These are phyloP conservation scores for Harpagus bidentatus DNA, from an alignment of 2,113 vertebrate species.

Conservation along the genomic window DNA sequence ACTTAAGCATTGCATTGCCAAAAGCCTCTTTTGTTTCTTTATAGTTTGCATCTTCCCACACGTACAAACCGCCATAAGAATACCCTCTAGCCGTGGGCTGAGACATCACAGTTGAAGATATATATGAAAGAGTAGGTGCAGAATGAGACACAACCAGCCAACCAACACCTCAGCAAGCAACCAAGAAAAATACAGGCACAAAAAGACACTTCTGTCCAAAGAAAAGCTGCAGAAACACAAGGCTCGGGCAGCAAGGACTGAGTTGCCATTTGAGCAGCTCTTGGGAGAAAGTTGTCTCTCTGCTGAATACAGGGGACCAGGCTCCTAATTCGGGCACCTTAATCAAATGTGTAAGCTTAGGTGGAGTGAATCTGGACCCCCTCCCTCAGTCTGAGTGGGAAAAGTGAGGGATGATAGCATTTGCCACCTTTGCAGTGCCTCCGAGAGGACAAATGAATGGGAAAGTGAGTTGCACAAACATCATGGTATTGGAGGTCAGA, in stretches of 20 bases:
- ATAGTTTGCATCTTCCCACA: background rate
- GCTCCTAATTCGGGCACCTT: background rate
- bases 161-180: background rate
- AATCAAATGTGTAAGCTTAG: background rate
- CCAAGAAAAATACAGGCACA: background rate
- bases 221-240: background rate
- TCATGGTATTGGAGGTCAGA: background rate
- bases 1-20: background rate
- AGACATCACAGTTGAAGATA: background rate
- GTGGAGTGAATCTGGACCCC: background rate
- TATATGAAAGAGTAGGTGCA: background rate
- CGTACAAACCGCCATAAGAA: background rate
- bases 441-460: background rate
- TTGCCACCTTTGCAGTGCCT: background rate
- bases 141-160: background rate
- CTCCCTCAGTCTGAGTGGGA: background rate
- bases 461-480: background rate
- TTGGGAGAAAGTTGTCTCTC: background rate
- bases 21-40: background rate
- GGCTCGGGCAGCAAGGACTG: background rate
- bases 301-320: background rate
- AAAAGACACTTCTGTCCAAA: background rate
- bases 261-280: background rate
- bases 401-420: background rate
- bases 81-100: background rate